These are phyloP conservation scores for Drosophila demipolita DNA, from an alignment of 2,888 invertebrate species.

Conservation along the genomic window DNA sequence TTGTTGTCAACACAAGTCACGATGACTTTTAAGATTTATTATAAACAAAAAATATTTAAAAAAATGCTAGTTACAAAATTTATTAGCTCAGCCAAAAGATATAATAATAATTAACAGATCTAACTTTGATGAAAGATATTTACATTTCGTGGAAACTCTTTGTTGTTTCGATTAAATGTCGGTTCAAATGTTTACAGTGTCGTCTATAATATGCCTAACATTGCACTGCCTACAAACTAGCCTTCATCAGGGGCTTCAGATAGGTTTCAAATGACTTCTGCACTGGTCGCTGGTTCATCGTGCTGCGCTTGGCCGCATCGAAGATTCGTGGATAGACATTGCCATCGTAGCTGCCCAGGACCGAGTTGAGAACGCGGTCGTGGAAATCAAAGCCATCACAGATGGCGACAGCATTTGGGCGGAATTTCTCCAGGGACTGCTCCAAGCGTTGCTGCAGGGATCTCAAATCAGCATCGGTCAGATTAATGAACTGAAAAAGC, in stretches of 20 bases:
- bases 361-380: conserved; percentile 91
- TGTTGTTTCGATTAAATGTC: conserved; percentile 73
- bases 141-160: conserved; percentile 86
- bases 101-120: not conserved
- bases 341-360: conserved; percentile 93
- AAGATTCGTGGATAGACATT: conserved; percentile 93
- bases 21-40: not conserved
- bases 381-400: conserved; percentile 96
- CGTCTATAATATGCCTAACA: not conserved
- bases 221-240: conserved; percentile 87
- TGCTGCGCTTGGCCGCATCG: conserved; percentile 92
- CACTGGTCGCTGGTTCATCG: conserved; percentile 92
- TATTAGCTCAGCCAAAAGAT: too few relatives aligned
- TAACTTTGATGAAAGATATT: not conserved
- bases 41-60: not conserved
- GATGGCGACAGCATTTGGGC: conserved; percentile 95
- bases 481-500: conserved; percentile 63
- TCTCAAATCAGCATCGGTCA: conserved; percentile 70
- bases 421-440: conserved; percentile 88
- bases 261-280: conserved; percentile 89
- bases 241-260: conserved; percentile 92
- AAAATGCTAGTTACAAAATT: too few relatives aligned
- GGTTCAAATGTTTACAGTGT: too few relatives aligned
- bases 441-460: conserved; percentile 90
- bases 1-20: not conserved